Conservation (phyloP, 2,888 invertebrate species). For the Agrotis clavis region DNA sequence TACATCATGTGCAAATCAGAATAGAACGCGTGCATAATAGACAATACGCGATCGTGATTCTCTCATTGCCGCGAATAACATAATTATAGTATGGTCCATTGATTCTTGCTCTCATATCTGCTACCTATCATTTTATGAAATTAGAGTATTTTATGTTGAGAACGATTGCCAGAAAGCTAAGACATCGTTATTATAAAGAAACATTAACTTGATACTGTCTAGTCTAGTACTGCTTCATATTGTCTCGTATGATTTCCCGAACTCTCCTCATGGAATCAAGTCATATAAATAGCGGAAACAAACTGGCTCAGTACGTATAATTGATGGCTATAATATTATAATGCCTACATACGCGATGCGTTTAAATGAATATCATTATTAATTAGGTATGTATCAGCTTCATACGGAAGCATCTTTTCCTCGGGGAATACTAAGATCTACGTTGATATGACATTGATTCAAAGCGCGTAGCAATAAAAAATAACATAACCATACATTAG, state of each 20-base stretch:
- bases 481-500: no score
- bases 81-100: no score
- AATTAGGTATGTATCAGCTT: conserved; percentile 42
- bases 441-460: conserved; percentile 29
- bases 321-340: conserved; percentile 38
- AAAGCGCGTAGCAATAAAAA: conserved; percentile 19
- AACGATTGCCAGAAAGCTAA: no score
- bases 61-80: conserved; percentile 1
- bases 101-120: background rate
- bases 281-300: conserved; percentile 28
- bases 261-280: background rate
- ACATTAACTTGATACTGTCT: no score
- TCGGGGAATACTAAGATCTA: conserved; percentile 48
- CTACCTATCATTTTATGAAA: background rate
- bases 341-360: conserved; percentile 28
- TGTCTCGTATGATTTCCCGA: background rate
- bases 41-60: conserved; percentile 26
- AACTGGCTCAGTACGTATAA: conserved; percentile 23
- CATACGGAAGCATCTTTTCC: conserved; percentile 53
- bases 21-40: background rate
- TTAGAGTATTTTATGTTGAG: no score
- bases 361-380: conserved; percentile 35
- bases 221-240: background rate
- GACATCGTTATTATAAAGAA: no score
- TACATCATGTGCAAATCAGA: background rate